Percentiles rank a stretch among this genome's conserved stretches.
phyloP scores from a whole-genome alignment of 2,797 vertebrate genomes.

The Gymnothorax reevesii region DNA sequence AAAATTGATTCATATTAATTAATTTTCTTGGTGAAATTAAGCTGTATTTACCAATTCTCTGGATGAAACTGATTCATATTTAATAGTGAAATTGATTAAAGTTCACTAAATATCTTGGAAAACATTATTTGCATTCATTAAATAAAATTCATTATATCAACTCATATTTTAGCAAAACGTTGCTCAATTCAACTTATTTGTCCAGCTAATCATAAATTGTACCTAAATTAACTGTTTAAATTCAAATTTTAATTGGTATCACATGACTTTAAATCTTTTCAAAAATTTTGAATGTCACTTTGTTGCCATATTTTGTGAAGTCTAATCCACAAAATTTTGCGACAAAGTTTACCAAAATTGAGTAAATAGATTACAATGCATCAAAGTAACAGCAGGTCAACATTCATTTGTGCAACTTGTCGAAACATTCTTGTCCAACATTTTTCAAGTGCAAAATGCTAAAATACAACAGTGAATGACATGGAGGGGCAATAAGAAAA shows the following conservation, averaged over 20 bases:
- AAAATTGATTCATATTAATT: too few relatives aligned
- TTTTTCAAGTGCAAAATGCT: conserved; percentile 21
- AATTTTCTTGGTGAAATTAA: too few relatives aligned
- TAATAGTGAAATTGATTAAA: conserved; percentile 20
- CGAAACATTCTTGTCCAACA: conserved; percentile 7
- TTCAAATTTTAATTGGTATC: conserved; percentile 21
- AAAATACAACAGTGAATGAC: too few relatives aligned
- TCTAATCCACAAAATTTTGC: conserved; percentile 24
- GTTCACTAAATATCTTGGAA: conserved; percentile 1
- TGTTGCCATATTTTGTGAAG: conserved; percentile 26
- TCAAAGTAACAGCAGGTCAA: conserved; percentile 19
- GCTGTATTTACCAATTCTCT: too few relatives aligned
- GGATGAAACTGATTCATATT: conserved; percentile 23
- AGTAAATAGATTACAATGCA: conserved; percentile 23
- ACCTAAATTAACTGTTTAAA: conserved; percentile 13
- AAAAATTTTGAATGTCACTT: conserved; percentile 28
- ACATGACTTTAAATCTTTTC: conserved; percentile 18
- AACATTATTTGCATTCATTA: conserved; percentile 22
- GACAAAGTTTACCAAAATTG: conserved; percentile 22
- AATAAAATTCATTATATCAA: conserved; percentile 22
- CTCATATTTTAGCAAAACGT: not conserved
- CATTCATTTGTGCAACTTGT: conserved; percentile 29
- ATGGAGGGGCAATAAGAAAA: too few relatives aligned
- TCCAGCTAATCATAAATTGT: conserved; percentile 10
- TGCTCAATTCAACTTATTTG: conserved; percentile 29